phyloP scores from a whole-genome alignment of 2,113 vertebrate species.

The Eretmochelys imbricata region DNA sequence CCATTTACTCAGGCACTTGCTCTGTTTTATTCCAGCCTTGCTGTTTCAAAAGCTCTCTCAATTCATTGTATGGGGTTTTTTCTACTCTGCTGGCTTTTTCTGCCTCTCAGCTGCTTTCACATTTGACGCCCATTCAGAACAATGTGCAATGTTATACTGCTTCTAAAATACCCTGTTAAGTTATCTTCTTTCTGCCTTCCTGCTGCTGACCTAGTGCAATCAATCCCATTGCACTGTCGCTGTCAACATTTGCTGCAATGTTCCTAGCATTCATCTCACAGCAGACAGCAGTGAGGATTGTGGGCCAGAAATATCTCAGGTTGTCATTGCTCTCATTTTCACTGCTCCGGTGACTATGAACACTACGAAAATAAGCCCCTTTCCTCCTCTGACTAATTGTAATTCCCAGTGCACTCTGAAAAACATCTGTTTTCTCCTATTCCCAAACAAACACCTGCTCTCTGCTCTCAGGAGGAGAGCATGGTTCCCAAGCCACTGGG shows the following conservation, averaged over 20 bases:
- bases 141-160: neutral
- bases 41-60: neutral
- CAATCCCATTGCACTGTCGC: neutral
- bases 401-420: neutral
- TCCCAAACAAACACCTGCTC: neutral
- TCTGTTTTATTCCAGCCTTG: neutral
- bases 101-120: neutral
- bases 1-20: neutral
- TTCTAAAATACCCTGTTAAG: neutral
- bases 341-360: neutral
- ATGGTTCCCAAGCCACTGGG: neutral
- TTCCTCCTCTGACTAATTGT: neutral
- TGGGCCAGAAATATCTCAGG: neutral
- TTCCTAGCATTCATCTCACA: neutral
- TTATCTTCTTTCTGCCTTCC: neutral
- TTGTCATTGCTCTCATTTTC: neutral
- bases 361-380: neutral
- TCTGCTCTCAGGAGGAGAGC: neutral
- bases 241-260: neutral
- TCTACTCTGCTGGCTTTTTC: neutral
- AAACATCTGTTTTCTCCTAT: neutral
- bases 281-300: neutral
- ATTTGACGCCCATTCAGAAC: neutral
- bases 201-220: neutral
- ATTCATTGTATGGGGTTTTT: neutral